These are phyloP conservation scores for Diplosoma virens DNA, from an alignment of 23 tunicate species.

Conservation along the genomic window DNA sequence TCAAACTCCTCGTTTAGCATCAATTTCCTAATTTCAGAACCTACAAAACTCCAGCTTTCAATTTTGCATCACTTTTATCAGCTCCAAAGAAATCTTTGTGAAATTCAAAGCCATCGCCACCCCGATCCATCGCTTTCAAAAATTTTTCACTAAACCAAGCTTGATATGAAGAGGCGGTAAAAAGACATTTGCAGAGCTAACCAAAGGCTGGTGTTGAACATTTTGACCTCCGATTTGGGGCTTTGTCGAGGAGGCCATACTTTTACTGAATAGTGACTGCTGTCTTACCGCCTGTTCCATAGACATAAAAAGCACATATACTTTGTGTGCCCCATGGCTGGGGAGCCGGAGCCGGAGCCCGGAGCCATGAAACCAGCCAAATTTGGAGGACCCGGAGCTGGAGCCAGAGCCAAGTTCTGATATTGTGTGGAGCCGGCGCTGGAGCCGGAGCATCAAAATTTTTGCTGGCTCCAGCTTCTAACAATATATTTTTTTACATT, in stretches of 20 bases:
- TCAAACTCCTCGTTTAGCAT: conserved; percentile 9
- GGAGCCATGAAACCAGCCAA: too few relatives aligned
- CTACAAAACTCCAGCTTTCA: conserved; percentile 19
- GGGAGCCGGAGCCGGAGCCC: too few relatives aligned
- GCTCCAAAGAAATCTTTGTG: too few relatives aligned
- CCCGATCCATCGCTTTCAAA: conserved; percentile 13
- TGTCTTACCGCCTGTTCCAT: conserved; percentile 36
- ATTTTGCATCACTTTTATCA: conserved; percentile 13
- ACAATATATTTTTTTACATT: too few relatives aligned
- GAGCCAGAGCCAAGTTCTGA: too few relatives aligned
- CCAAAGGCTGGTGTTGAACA: conserved; percentile 26
- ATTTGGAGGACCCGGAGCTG: too few relatives aligned
- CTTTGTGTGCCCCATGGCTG: conserved; percentile 32
- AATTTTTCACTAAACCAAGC: conserved; percentile 6
- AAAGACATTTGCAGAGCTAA: conserved; percentile 1
- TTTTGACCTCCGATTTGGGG: conserved; percentile 15
- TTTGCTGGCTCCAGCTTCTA: too few relatives aligned
- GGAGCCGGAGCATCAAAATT: too few relatives aligned
- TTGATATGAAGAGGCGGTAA: conserved; percentile 23
- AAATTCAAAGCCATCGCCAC: not conserved
- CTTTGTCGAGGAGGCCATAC: conserved; percentile 33
- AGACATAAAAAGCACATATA: conserved; percentile 31
- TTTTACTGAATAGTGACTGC: conserved; percentile 21
- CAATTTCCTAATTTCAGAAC: not conserved
- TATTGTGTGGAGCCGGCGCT: too few relatives aligned